Evolutionary conservation across 2,113 vertebrate species (phyloP).

Genomic region (Ovis aries): ARS-UI_Ramb_v3.0 NC_056065.1:68053001-68053500

Average conservation of each 20-base stretch:
- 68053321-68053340: not conserved
- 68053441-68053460: not conserved
- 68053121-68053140: not conserved
- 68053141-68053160: not conserved
- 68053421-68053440: not conserved
- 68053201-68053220: not conserved
- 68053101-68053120: not conserved
- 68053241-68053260: not conserved
- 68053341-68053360: not conserved
- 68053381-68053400: not conserved
- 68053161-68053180: not conserved
- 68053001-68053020: not conserved
- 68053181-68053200: not conserved
- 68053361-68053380: not conserved
- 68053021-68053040: not conserved
- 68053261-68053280: not conserved
- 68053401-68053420: not conserved
- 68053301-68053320: not conserved
- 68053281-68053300: not conserved
- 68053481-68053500: not conserved
- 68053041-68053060: not conserved
- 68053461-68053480: not conserved
- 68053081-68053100: not conserved
- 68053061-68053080: not conserved
- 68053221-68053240: not conserved